Conservation (phyloP, 2,113 vertebrate genomes). For the Dasyprocta punctata region DNA sequence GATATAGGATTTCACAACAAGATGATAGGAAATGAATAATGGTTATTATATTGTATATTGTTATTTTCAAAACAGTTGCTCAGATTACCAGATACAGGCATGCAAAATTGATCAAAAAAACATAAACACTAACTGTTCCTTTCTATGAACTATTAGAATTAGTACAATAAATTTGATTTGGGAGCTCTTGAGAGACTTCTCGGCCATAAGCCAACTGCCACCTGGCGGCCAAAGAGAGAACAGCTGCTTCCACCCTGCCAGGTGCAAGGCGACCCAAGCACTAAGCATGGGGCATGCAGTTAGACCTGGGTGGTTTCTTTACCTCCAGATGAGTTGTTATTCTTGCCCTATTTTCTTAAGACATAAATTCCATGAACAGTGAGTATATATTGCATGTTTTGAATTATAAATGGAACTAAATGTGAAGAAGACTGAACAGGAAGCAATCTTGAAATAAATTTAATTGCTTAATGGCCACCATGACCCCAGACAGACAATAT, state of each 20-base stretch:
- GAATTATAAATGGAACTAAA: conserved; percentile 37
- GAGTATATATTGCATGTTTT: conserved; percentile 67
- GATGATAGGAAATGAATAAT: no score
- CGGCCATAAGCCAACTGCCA: conserved; percentile 77
- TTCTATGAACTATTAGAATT: no score
- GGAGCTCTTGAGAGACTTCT: conserved; percentile 83
- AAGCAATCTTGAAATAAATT: neutral
- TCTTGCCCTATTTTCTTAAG: conserved; percentile 62
- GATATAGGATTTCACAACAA: no score
- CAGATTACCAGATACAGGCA: no score
- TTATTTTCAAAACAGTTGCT: no score
- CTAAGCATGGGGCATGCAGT: neutral
- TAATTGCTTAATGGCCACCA: neutral
- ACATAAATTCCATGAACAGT: conserved; percentile 49
- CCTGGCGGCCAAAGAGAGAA: neutral
- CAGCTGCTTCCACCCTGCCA: neutral
- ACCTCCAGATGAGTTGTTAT: neutral
- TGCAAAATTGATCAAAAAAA: no score
- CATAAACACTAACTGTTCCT: no score
- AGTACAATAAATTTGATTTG: conserved; percentile 81
- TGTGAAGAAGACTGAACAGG: neutral
- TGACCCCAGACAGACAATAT: neutral
- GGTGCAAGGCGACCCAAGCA: neutral
- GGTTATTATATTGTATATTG: no score
- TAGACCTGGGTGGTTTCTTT: neutral